phyloP scores from a whole-genome alignment of 2,797 vertebrate species.

The Vespertilio murinus region DNA sequence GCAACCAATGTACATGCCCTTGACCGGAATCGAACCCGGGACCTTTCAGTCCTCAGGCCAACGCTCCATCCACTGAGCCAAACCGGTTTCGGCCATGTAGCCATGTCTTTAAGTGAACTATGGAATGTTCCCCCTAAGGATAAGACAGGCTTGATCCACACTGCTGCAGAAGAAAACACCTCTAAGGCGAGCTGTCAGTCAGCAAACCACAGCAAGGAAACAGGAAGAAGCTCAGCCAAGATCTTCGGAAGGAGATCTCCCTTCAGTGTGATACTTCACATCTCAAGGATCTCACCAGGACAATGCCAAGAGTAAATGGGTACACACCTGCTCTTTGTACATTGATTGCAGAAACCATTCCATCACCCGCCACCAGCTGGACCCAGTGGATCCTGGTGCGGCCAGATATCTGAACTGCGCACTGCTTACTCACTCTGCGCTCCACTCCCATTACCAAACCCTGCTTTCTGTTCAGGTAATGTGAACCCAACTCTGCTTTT shows the following conservation, averaged over 20 bases:
- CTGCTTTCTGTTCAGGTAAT: neutral
- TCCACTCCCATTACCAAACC: neutral
- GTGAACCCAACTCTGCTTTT: neutral
- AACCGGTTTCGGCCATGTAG: too few species aligned
- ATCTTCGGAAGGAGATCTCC: neutral
- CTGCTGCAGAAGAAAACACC: neutral
- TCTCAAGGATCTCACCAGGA: conserved; percentile 29
- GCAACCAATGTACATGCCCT: too few species aligned
- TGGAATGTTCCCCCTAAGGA: neutral
- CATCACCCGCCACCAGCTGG: neutral
- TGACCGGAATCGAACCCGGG: too few species aligned
- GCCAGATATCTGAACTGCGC: conserved; percentile 6
- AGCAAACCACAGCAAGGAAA: neutral
- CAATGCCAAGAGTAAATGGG: neutral
- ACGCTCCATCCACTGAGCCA: too few species aligned
- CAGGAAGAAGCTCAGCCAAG: neutral
- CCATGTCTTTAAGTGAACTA: neutral
- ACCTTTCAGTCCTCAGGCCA: too few species aligned
- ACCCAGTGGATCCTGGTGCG: neutral
- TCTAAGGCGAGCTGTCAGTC: neutral
- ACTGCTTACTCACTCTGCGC: neutral
- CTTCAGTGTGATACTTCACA: neutral
- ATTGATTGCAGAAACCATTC: conserved; percentile 30
- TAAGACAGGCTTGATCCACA: neutral
- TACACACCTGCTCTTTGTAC: conserved; percentile 43